phyloP scores from a whole-genome alignment of 2,888 invertebrate species.

The Drosophila paracracens region DNA sequence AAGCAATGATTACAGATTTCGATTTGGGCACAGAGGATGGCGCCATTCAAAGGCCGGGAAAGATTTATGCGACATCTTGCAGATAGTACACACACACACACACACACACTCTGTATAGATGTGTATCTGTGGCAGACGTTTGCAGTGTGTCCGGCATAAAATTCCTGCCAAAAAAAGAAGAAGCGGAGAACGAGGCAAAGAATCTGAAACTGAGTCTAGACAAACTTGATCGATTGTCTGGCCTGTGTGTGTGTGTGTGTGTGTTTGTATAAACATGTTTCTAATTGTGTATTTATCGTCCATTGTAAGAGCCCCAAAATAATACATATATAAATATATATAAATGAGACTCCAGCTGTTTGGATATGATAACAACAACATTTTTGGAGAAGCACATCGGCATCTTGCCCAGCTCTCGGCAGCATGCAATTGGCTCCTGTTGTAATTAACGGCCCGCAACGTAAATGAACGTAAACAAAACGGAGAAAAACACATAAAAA shows the following conservation, averaged over 20 bases:
- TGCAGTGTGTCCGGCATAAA: background rate
- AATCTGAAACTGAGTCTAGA: background rate
- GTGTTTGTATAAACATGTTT: constrained; percentile 29
- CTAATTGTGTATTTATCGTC: constrained; percentile 43
- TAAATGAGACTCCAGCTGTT: constrained; percentile 44
- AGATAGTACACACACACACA: constrained; percentile 1
- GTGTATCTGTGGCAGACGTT: background rate
- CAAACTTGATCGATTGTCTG: constrained; percentile 32
- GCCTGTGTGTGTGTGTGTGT: background rate
- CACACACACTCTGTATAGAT: background rate
- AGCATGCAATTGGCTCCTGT: constrained; percentile 25
- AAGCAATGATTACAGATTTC: background rate
- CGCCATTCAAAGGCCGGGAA: background rate
- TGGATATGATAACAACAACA: constrained; percentile 41
- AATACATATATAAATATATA: background rate
- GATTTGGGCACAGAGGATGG: background rate
- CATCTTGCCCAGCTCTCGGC: constrained; percentile 9
- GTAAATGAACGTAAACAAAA: constrained; percentile 51
- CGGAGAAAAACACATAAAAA: constrained; percentile 24
- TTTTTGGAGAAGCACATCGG: constrained; percentile 24
- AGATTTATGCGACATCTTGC: constrained; percentile 1
- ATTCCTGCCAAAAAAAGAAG: background rate
- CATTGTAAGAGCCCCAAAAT: constrained; percentile 21
- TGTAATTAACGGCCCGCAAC: constrained; percentile 32
- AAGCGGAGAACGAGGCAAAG: background rate